Evolutionary conservation across 2,888 invertebrate genomes (phyloP), one percentile per base, ranked within the genome.

Genomic region (Patella caerulea): DNA sequence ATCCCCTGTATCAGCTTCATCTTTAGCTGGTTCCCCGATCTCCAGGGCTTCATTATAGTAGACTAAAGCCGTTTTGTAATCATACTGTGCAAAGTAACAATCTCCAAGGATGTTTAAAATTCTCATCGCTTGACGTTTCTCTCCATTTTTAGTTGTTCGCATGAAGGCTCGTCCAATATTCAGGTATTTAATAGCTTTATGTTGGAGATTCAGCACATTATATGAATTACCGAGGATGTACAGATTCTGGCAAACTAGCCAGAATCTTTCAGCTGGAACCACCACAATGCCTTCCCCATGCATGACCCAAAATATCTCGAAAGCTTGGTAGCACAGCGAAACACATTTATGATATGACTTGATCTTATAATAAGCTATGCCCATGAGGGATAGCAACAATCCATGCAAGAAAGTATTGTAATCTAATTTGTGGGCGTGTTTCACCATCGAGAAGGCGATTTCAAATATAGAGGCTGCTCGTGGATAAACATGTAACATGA

Each of bases 141-240:
- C 88, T 70, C 88, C 81, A 74, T 81, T 80, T 75, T 83, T 83
- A 7, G 85, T 83, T 24, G 85, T 84, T 69, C 45, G 85, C 87
- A 90, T 85, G 73, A 90, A 81, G 45, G 88, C 85, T 55, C 88
- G 80, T 14, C 88, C 89, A 56, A 89, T 84, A 53, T 87, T 86
- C 59, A 91, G 83, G 79, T 89, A 90, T 78, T 89, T 87, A 80
- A 90, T 84, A 19, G 90, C 90, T 78, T 90, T 91, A 72, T 88
- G 87, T 73, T 88, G 88, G 53, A 90, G 84, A 72, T 86, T 87
- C 15, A 91, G 82, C 34, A 88, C 86, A 75, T 88, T 87, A 82
- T 90, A 90, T 3, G 91, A 88, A 79, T 87, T 90, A 54, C 91
- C 91, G 78, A 91, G 84, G 11, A 88, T 88, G 82, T 90, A 91